Evolutionary conservation across 2,797 vertebrate species (phyloP).

Genomic region (Thunnus albacares): DNA sequence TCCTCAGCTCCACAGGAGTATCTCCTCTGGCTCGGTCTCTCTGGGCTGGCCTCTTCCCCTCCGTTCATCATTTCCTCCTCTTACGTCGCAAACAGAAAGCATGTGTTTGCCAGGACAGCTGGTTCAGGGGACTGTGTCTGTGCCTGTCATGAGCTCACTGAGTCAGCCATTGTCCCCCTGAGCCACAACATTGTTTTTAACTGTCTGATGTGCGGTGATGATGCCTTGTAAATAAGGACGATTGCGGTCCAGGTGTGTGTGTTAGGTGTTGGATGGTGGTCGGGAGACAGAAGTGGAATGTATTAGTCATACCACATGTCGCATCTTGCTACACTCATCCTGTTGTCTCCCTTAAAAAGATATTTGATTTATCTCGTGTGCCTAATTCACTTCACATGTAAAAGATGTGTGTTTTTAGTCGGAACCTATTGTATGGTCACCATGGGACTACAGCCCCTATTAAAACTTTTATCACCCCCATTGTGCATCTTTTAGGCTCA

Average conservation of each 20-base stretch:
- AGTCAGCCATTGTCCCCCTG: conserved; percentile 48
- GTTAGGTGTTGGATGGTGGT: conserved; percentile 34
- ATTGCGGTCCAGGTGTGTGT: conserved; percentile 67
- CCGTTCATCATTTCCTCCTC: conserved; percentile 58
- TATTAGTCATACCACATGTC: conserved; percentile 74
- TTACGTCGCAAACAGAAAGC: conserved; percentile 53
- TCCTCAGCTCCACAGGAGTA: conserved; percentile 42
- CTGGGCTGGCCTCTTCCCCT: conserved; percentile 4
- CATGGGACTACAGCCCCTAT: not conserved
- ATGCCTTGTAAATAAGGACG: conserved; percentile 55
- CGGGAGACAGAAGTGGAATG: conserved; percentile 50
- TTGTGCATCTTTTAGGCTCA: conserved; percentile 86
- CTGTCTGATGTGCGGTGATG: conserved; percentile 50
- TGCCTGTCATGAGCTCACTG: conserved; percentile 56
- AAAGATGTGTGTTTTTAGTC: conserved; percentile 20
- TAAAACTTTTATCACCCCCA: conserved; percentile 22
- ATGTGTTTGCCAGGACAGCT: conserved; percentile 65
- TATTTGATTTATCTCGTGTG: conserved; percentile 48
- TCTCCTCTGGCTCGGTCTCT: conserved; percentile 46
- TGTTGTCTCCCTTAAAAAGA: conserved; percentile 53
- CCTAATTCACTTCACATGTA: conserved; percentile 43
- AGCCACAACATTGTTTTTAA: conserved; percentile 44
- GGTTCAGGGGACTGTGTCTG: conserved; percentile 35
- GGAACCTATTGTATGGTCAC: not conserved
- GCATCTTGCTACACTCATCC: conserved; percentile 60